A percentile compares a stretch with the other conserved stretches of the same genome.
Evolutionary conservation across 2,888 invertebrate genomes (phyloP).

Genomic region (Desoria tigrina): DNA sequence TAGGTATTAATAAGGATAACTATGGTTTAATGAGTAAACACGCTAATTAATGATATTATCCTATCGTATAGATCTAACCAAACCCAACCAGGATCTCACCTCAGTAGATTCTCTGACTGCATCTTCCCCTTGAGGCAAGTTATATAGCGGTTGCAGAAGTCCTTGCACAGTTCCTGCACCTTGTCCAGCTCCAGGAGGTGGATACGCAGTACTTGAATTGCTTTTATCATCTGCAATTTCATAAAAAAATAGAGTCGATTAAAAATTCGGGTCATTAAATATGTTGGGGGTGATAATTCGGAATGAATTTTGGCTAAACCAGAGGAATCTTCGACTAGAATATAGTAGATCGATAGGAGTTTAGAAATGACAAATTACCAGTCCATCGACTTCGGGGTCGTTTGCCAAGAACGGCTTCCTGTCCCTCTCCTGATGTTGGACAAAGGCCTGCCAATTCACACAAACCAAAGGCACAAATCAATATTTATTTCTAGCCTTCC

Average conservation of each 20-base stretch:
- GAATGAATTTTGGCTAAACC: too few species aligned
- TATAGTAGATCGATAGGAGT: too few species aligned
- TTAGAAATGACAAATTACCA: conserved; percentile 64
- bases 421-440: conserved; percentile 84
- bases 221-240: conserved; percentile 72
- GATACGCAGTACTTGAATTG: conserved; percentile 86
- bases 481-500: conserved; percentile 1
- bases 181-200: conserved; percentile 90
- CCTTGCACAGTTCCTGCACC: conserved; percentile 90
- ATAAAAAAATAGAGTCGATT: not conserved
- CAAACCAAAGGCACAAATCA: too few species aligned
- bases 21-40: too few species aligned
- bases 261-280: conserved; percentile 54
- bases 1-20: too few species aligned
- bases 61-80: too few species aligned
- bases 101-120: conserved; percentile 81
- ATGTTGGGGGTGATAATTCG: conserved; percentile 6
- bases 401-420: conserved; percentile 81
- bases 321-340: too few species aligned
- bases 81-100: too few species aligned
- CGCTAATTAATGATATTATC: too few species aligned
- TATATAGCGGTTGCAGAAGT: conserved; percentile 91
- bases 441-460: conserved; percentile 75
- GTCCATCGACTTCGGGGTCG: conserved; percentile 91
- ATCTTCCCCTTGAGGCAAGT: conserved; percentile 86